Conservation (phyloP, 2,113 vertebrate genomes). For the Onychostoma macrolepis region DNA sequence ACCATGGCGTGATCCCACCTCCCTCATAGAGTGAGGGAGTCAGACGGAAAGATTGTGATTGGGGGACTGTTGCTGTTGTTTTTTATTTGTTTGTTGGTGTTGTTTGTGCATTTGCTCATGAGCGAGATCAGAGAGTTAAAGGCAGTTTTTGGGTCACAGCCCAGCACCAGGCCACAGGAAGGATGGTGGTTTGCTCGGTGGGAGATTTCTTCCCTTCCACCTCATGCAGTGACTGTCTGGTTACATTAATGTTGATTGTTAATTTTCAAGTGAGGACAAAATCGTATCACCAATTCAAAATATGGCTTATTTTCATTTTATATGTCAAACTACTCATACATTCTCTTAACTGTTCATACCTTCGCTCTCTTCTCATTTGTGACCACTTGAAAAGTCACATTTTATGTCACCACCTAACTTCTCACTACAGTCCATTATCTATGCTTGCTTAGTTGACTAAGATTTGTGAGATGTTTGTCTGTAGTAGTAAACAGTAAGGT, state of each 20-base stretch:
- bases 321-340: not conserved
- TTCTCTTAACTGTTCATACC: not conserved
- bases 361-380: not conserved
- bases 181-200: constrained; percentile 14
- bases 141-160: constrained; percentile 39
- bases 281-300: not conserved
- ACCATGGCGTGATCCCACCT: constrained; percentile 41
- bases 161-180: constrained; percentile 21
- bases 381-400: not conserved
- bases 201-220: not conserved
- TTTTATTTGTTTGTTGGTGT: constrained; percentile 22
- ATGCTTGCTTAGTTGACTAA: not conserved
- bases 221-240: constrained; percentile 31
- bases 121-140: constrained; percentile 27
- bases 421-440: not conserved
- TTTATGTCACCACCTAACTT: not conserved
- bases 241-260: constrained; percentile 21
- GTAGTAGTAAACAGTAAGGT: not conserved
- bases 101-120: constrained; percentile 32
- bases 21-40: not conserved
- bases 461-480: not conserved
- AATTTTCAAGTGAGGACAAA: not conserved
- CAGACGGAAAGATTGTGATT: constrained; percentile 21
- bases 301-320: not conserved
- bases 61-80: not conserved